Evolutionary conservation across 2,888 invertebrate genomes (phyloP), one percentile per base, ranked within the genome.

Genomic region (Ypsolopha scabrella): DNA sequence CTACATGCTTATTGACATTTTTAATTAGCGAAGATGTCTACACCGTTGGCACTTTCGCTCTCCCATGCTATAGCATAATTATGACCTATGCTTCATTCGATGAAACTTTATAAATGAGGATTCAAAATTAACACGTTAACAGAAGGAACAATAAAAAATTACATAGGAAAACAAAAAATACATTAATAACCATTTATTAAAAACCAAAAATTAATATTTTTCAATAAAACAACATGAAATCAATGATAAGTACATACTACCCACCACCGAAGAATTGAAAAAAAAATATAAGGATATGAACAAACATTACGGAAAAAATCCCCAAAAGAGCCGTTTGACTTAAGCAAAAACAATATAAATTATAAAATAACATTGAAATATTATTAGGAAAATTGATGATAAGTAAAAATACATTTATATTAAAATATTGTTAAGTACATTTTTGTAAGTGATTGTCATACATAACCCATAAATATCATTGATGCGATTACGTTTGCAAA

Each of bases 161-260:
- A 33, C 50, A 54, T 56, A 54, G 58, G 58, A 59, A 65, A 60
- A 59, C 60, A 63, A 59, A 61, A 70, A 72, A 67, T 70, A 72
- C 67, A 63, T 59, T 61, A 63, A 68, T 70, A 81, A 81, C 78
- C 75, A 63, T 82, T 83, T 85, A 81, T 78, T 81, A 72, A 78
- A 76, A 82, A 79, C 68, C 70, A 76, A 80, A 79, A 74, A 64
- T 57, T 60, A 61, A 70, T 65, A 65, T 70, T 49, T 45, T 33
- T 13, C 24, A 45, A 45, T 37, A 47, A 65, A 74, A 75, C 69
- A 71, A 75, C 60, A 61, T 73, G 53, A 59, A 65, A 66, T 66
- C 59, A 62, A 63, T 60, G 67, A 69, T 75, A 75, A 75, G 72
- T 76, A 76, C 68, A 41, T 3, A 43, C 35, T 35, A 48, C 51